Conservation (phyloP, 1,140 invertebrate genomes). For the Cyclina sinensis region DNA sequence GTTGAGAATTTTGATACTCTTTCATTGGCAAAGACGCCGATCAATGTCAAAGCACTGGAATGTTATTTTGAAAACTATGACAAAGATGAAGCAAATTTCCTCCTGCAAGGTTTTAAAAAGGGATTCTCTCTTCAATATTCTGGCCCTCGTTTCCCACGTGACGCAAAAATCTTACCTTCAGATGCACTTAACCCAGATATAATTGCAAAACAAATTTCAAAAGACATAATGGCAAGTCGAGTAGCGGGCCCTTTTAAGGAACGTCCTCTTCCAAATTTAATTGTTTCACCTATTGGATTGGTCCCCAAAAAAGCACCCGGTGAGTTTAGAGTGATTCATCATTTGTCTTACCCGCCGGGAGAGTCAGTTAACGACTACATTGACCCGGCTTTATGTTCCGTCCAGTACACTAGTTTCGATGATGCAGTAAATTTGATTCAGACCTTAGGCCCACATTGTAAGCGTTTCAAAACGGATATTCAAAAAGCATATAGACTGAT, state of each 20-base stretch:
- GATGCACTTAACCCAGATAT: not conserved
- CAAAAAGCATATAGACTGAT: constrained; percentile 58
- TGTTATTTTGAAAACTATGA: not conserved
- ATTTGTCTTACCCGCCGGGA: constrained; percentile 55
- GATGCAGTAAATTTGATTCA: constrained; percentile 63
- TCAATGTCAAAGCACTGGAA: not conserved
- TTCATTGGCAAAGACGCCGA: not conserved
- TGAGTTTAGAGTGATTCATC: not conserved
- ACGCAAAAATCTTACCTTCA: not conserved
- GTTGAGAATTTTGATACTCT: not conserved
- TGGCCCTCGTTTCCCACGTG: not conserved
- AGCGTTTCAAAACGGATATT: constrained; percentile 61
- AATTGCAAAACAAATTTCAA: constrained; percentile 2
- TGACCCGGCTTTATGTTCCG: constrained; percentile 37
- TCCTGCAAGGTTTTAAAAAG: constrained; percentile 12
- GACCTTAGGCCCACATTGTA: constrained; percentile 28
- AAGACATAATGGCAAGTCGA: constrained; percentile 25
- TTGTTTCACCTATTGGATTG: constrained; percentile 34
- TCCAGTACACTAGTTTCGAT: constrained; percentile 65
- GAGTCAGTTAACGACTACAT: constrained; percentile 65
- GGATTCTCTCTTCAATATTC: constrained; percentile 43
- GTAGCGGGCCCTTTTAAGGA: constrained; percentile 31
- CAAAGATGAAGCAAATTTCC: not conserved
- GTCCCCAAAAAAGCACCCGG: constrained; percentile 35
- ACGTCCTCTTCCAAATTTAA: constrained; percentile 29